A percentile compares a stretch with the other conserved stretches of the same genome.
Evolutionary conservation across 2,113 vertebrate species (phyloP).

Genomic region (Labeo catla): DNA sequence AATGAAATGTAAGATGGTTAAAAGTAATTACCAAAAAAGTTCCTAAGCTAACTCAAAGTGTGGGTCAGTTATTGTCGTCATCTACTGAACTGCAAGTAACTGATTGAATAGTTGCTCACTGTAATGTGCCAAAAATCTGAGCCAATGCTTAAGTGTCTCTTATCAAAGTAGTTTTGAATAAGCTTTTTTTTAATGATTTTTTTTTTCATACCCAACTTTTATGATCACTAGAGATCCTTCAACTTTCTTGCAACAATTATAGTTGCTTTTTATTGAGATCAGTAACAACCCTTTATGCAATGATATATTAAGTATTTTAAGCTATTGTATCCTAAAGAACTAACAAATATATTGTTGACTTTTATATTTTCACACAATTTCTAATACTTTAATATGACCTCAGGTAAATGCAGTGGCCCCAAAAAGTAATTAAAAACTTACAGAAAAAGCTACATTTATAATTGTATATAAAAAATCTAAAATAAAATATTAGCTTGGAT

Average conservation of each 20-base stretch:
- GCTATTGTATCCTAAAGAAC: constrained; percentile 20
- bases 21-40: neutral
- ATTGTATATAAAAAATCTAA: neutral
- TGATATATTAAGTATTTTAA: constrained; percentile 3
- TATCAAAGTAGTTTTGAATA: neutral
- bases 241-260: neutral
- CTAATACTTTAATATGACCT: neutral
- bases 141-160: constrained; percentile 9
- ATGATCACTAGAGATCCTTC: neutral
- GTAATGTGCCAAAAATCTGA: constrained; percentile 34
- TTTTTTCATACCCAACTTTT: neutral
- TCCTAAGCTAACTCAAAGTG: neutral
- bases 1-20: neutral
- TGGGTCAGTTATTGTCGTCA: neutral
- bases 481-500: neutral
- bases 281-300: neutral
- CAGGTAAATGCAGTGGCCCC: constrained; percentile 9
- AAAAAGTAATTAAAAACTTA: neutral
- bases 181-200: neutral
- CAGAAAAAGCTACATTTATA: neutral
- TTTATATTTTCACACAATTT: constrained; percentile 13
- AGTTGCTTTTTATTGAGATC: constrained; percentile 4
- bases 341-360: neutral
- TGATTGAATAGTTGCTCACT: constrained; percentile 20
- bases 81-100: neutral